Conservation (phyloP, 2,113 vertebrate genomes). For the Sebastes fasciatus region DNA sequence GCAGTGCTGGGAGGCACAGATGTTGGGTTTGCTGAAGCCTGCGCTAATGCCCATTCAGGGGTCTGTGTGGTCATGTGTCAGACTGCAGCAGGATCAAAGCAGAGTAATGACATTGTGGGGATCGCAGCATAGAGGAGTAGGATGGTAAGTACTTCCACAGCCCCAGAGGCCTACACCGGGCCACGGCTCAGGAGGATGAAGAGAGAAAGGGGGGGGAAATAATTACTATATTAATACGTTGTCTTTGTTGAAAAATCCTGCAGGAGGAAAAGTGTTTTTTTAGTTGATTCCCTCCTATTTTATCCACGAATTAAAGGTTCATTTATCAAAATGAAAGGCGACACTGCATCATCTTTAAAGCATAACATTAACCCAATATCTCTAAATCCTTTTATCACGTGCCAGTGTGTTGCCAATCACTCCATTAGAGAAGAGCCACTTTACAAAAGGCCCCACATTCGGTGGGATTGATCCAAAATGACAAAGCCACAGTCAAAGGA, state of each 20-base stretch:
- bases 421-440: conserved; percentile 36
- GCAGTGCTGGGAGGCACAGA: conserved; percentile 87
- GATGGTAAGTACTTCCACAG: conserved; percentile 81
- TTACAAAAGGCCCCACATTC: conserved; percentile 27
- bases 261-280: not conserved
- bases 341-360: not conserved
- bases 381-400: conserved; percentile 12
- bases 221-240: conserved; percentile 1
- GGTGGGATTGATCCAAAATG: conserved; percentile 56
- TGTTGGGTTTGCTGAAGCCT: conserved; percentile 92
- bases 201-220: not conserved
- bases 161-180: conserved; percentile 81
- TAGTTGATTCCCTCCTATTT: not conserved
- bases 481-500: conserved; percentile 69
- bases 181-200: conserved; percentile 54
- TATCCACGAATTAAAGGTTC: not conserved
- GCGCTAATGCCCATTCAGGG: conserved; percentile 90
- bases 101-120: conserved; percentile 75
- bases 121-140: conserved; percentile 81
- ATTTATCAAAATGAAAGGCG: not conserved
- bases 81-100: conserved; percentile 90
- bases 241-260: conserved; percentile 5
- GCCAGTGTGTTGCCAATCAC: conserved; percentile 35
- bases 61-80: conserved; percentile 91
- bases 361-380: not conserved